Base-by-base conservation (phyloP, 2,113 vertebrate species). In the Todiramphus chloris region DNA sequence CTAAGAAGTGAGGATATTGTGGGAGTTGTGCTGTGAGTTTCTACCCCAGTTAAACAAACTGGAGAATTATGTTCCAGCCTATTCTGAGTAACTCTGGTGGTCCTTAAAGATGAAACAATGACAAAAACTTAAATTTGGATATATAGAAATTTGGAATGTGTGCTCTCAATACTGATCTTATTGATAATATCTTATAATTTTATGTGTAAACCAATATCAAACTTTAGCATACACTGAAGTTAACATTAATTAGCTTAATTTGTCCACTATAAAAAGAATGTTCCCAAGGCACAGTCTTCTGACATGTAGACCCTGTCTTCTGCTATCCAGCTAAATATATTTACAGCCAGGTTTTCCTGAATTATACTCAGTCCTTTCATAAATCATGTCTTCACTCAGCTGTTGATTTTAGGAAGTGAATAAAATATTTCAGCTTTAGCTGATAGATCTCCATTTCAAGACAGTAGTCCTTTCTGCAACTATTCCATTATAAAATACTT, bases 71-170 rank as follows among this genome's bases (percentile, higher is more conserved):
- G 39, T 51, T 12, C 11, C 50, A 76, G 12, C 11, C 18, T 39
- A 31, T 0, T 0, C 0, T 77, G 21, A 50, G 4, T 21, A 67
- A 41, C 2, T 64, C 8, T 51, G 15, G 35, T 75, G 37, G 23
- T 37, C 17, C 48, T 74, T 70, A 60, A 75, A 66, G 31, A 28
- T 35, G 9, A 87, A 55, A 51, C 2, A 0, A 20, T 44, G 8
- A 33, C 39, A 46, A 6, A 50, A 76, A 62, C 7, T 43, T 56
- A 5, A 30, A 25, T 73, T 74, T 64, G 27, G 13, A 14, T 58
- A 41, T 14, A 48, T 20, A 64, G 43, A 77, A 82, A 83, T 15
- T 37, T 17, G 27, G 35, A 88, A 80, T 28, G 17, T 69, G 23
- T 4, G 4, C 5, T 75, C 16, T 50, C 51, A 13, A 16, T 72